Conservation (phyloP, 1,140 invertebrate species). For the Calliopsis andreniformis region DNA sequence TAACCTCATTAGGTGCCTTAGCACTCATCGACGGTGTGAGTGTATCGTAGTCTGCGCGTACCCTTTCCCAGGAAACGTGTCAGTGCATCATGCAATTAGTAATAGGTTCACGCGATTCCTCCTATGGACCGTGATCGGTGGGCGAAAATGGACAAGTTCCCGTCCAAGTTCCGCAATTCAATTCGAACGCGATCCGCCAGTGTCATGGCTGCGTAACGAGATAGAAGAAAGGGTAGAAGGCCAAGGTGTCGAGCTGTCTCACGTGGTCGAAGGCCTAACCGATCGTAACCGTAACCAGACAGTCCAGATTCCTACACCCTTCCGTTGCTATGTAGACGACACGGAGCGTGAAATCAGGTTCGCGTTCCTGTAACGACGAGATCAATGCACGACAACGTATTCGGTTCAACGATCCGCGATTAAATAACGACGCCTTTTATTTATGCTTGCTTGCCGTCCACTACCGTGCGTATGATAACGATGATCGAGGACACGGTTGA, state of each 20-base stretch:
- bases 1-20: too few species aligned
- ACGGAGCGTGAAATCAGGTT: slow-evolving; percentile 74
- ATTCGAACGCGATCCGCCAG: slow-evolving; percentile 44
- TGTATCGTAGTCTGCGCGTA: neutral
- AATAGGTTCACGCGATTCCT: neutral
- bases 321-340: slow-evolving; percentile 62
- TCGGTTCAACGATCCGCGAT: slow-evolving; percentile 66
- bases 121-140: neutral
- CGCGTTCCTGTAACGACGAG: slow-evolving; percentile 63
- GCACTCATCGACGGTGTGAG: too few species aligned
- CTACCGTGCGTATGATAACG: neutral
- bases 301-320: slow-evolving; percentile 69
- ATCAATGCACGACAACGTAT: slow-evolving; percentile 66
- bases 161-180: slow-evolving; percentile 28
- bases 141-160: neutral
- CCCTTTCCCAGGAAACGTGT: neutral
- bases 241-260: slow-evolving; percentile 65
- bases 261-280: slow-evolving; percentile 60
- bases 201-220: slow-evolving; percentile 49
- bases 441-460: slow-evolving; percentile 41
- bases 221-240: slow-evolving; percentile 58
- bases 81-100: neutral
- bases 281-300: slow-evolving; percentile 66
- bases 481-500: neutral
- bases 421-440: slow-evolving; percentile 58